Evolutionary conservation across 2,113 vertebrate genomes (phyloP), one percentile per base, ranked within the genome.

Genomic region (Corapipo altera): DNA sequence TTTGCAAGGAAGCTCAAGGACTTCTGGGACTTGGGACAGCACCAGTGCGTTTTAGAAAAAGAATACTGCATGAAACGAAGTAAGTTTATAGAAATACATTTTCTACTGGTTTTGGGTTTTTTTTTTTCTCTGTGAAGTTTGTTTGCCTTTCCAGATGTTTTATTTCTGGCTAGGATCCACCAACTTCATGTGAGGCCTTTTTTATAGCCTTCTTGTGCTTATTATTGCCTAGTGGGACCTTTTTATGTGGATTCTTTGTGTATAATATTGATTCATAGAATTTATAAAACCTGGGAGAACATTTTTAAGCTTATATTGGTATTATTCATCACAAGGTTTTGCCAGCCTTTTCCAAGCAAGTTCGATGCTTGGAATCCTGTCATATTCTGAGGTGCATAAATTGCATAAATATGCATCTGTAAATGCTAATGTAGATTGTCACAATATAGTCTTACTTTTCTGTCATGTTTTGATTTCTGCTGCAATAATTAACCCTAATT

Each of bases 21-120:
- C 67, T 91, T 93, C 61, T 70, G 82, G 91, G 74, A 28, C 52
- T n/a, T 79, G 94, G 91, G 43, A 91, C 52, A n/a, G 72, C 73
- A 58, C 97, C 97, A 24, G 33, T 95, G 48, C 80, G 15, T 75
- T 74, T 97, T 71, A 98, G 97, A 39, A 98, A 95, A 87, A 97
- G 98, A 97, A 98, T 90, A 1, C 82, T 98, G 21, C 98, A 98
- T 52, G 97, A 98, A 91, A 98, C 97, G 0, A 98, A 97, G 98
- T 98, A 97, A 98, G 98, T 65, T 78, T 62, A 91, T 73, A 58
- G 80, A 73, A 89, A 46, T 44, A n/a, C 1, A 5, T 26, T 46
- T 85, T 54, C 28, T 62, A 10, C 22, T 64, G 23, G 49, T 51
- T 51, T 51, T 59, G 8, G 23, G 12, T 15, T 39, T 72, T 84